phyloP scores from a whole-genome alignment of 2,888 invertebrate genomes.

The Philereme transversata region DNA sequence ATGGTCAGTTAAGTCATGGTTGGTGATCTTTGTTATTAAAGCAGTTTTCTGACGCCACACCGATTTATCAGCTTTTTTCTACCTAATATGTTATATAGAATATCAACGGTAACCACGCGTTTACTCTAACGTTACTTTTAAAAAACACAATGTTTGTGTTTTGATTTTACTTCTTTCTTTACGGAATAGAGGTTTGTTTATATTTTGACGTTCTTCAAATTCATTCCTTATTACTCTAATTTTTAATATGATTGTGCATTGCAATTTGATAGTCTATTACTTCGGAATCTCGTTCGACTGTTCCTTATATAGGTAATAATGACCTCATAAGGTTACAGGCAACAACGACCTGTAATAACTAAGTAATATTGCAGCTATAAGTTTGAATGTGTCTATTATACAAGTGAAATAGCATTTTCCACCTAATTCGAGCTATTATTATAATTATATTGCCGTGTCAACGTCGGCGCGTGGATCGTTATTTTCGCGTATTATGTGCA shows the following conservation, averaged over 20 bases:
- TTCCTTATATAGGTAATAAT: constrained; percentile 15
- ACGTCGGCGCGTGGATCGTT: constrained; percentile 6
- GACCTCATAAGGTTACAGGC: neutral
- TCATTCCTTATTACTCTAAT: neutral
- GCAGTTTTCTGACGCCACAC: neutral
- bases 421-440: constrained; percentile 8
- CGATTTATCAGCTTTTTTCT: no score
- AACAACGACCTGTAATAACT: constrained; percentile 20
- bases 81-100: no score
- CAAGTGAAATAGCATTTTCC: constrained; percentile 17
- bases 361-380: constrained; percentile 15
- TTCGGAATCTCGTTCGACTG: constrained; percentile 21
- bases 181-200: no score
- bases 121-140: no score
- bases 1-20: neutral
- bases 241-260: constrained; percentile 11
- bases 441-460: constrained; percentile 10
- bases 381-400: constrained; percentile 22
- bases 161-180: no score
- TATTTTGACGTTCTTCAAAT: neutral
- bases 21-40: neutral
- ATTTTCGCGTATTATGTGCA: constrained; percentile 22
- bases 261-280: constrained; percentile 19
- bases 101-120: no score
- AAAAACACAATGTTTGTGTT: no score